Conservation (phyloP, 2,888 invertebrate genomes). For the Lamellibrachia columna region DNA sequence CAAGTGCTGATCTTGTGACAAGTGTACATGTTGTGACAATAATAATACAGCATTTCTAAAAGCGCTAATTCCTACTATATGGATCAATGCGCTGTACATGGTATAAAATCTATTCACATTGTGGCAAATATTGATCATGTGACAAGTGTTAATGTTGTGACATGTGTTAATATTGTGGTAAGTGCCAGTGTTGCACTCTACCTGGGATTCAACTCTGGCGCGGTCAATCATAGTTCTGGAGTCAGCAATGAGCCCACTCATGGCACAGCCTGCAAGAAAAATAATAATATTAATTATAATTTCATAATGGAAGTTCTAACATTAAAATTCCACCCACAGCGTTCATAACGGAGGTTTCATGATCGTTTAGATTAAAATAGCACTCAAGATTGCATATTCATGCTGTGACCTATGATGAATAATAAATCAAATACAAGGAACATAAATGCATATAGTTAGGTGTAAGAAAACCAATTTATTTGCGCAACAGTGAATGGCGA, state of each 20-base stretch:
- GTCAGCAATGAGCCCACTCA: constrained; percentile 97
- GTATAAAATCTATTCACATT: no score
- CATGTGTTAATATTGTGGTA: background rate
- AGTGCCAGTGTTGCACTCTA: constrained; percentile 34
- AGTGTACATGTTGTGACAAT: background rate
- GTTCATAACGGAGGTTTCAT: background rate
- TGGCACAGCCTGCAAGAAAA: constrained; percentile 78
- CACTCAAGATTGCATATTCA: background rate
- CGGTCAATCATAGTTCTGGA: constrained; percentile 92
- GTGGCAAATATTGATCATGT: background rate
- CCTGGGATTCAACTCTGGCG: constrained; percentile 93
- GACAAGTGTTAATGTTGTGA: no score
- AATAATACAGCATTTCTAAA: no score
- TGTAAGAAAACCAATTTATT: no score
- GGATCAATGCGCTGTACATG: no score
- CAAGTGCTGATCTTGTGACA: no score
- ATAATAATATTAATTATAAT: background rate
- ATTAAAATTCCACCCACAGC: background rate
- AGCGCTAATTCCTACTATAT: no score
- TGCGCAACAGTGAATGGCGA: no score
- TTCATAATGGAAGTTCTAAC: background rate
- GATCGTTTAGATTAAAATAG: background rate
- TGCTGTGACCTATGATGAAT: background rate
- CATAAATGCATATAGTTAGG: no score
- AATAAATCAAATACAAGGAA: background rate